Evolutionary conservation across 2,113 vertebrate genomes (phyloP).

Genomic region (Amblyopsis rosae): DNA sequence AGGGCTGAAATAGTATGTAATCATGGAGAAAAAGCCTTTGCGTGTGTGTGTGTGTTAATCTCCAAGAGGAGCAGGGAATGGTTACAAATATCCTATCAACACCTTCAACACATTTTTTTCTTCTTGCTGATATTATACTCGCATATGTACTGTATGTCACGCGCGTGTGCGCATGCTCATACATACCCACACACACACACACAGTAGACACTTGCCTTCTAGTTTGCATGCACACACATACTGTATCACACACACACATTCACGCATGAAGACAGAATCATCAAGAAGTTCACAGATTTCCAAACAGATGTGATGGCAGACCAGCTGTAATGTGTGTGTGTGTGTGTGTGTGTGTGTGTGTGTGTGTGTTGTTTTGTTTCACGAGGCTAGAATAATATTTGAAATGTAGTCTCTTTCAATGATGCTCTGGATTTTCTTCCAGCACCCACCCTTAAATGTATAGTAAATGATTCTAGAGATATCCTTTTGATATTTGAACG

Average conservation of each 20-base stretch:
- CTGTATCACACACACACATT: background rate
- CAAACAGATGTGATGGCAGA: slow-evolving; percentile 33
- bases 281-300: slow-evolving; percentile 24
- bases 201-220: no score
- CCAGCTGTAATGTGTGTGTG: slow-evolving; percentile 30
- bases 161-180: background rate
- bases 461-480: no score
- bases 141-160: background rate
- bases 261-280: slow-evolving; percentile 22
- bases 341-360: slow-evolving; percentile 5
- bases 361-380: slow-evolving; percentile 28
- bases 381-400: slow-evolving; percentile 11
- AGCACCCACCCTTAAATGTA: no score
- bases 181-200: background rate
- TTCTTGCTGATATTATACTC: no score
- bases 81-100: no score
- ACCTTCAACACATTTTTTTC: background rate
- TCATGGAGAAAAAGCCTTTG: no score
- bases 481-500: no score
- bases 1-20: background rate
- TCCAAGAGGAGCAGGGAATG: no score
- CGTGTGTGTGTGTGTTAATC: no score
- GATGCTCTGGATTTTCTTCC: no score
- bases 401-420: no score
- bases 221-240: background rate